Percentiles rank a stretch among this genome's conserved stretches.
Evolutionary conservation across 2,797 vertebrate species (phyloP).

Genomic region (Muscicapa striata): DNA sequence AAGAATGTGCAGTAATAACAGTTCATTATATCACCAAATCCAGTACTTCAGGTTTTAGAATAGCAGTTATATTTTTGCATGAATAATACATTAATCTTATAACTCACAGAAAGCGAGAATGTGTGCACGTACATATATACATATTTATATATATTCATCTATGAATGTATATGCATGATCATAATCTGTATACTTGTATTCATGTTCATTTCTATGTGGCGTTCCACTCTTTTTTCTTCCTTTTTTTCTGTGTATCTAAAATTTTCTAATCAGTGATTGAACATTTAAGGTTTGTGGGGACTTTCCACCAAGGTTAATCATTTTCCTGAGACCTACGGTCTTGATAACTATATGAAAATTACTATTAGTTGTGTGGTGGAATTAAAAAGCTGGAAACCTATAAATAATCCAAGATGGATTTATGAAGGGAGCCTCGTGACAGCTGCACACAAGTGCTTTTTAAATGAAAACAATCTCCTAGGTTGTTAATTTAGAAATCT

Average conservation of each 20-base stretch:
- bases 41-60: background rate
- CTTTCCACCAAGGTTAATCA: background rate
- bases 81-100: background rate
- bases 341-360: background rate
- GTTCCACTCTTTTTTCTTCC: background rate
- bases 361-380: background rate
- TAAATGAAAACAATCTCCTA: background rate
- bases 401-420: background rate
- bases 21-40: background rate
- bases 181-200: background rate
- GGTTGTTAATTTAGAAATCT: background rate
- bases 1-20: background rate
- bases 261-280: background rate
- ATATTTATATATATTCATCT: background rate
- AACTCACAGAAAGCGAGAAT: background rate
- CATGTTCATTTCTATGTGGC: background rate
- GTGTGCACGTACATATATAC: background rate
- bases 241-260: background rate
- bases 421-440: background rate
- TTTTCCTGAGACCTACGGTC: background rate
- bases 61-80: background rate
- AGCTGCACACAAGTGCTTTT: background rate
- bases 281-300: background rate
- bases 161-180: background rate
- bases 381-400: background rate